These are phyloP conservation scores for Hippocampus comes DNA, from an alignment of 2,113 vertebrate species.

Conservation along the genomic window DNA sequence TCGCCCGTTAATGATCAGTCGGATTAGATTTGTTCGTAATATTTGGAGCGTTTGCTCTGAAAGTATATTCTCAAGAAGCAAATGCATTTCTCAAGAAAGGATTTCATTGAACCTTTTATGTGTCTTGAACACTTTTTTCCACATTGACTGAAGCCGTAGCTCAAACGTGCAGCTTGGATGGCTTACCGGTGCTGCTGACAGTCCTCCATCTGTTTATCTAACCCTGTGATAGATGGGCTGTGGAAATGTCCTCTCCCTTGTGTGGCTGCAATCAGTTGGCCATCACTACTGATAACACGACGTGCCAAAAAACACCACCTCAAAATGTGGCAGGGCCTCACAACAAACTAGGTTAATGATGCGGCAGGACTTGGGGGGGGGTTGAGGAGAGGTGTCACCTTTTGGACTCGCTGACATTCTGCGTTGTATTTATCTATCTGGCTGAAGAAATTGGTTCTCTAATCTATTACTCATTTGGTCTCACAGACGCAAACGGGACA, in stretches of 20 bases:
- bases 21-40: too few species aligned
- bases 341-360: conserved; percentile 65
- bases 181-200: conserved; percentile 23
- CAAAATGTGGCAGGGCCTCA: conserved; percentile 51
- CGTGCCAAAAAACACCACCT: conserved; percentile 60
- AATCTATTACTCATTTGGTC: neutral
- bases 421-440: conserved; percentile 38
- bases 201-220: conserved; percentile 59
- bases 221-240: conserved; percentile 63
- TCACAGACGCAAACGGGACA: conserved; percentile 1
- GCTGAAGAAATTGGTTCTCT: conserved; percentile 23
- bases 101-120: conserved; percentile 7
- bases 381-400: conserved; percentile 26
- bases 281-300: conserved; percentile 62
- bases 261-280: conserved; percentile 56
- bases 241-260: conserved; percentile 52
- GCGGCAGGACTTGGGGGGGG: conserved; percentile 43
- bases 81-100: too few species aligned
- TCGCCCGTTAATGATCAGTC: conserved; percentile 17
- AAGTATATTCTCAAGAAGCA: neutral
- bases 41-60: neutral
- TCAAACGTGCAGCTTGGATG: conserved; percentile 37
- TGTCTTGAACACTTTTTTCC: conserved; percentile 20
- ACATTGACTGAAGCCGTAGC: conserved; percentile 15
- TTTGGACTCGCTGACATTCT: conserved; percentile 49